Evolutionary conservation across 2,888 invertebrate genomes (phyloP), one percentile per base, ranked within the genome.

Genomic region (Trisateles emortualis): DNA sequence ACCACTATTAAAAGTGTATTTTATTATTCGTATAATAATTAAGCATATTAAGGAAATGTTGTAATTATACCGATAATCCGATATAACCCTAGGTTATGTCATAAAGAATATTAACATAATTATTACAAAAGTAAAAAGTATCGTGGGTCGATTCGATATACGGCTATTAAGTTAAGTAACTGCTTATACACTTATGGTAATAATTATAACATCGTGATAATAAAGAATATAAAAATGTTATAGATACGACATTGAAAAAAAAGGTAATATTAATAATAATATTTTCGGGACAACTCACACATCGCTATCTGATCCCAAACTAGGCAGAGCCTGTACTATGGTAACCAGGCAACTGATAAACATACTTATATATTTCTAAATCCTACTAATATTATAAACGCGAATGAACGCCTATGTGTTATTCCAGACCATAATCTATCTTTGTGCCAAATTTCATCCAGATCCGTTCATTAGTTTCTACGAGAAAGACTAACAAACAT

Each of bases 81-180:
- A 49, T 19, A 49, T 49, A 38, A 38, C 29, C 38, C 14, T n/a
- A n/a, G n/a, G 32, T 50, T 50, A 36, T 38, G 32, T 24, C 13
- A 41, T 14, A 13, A 19, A 29, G 9, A 30, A 42, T 13, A 42
- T 42, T 42, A 29, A 16, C 11, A 22, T 22, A n/a, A n/a, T n/a
- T n/a, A 36, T 50, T 43, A 38, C 50, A 50, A 50, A 38, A 32
- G 24, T 22, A 22, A 35, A 35, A 35, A 36, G 33, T 29, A 42
- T 42, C 29, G n/a, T 36, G 13, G 35, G 36, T n/a, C 26, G 42
- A 40, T 19, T n/a, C 26, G 42, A 40, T 19, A 33, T 11, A 13
- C 13, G 42, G 35, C 19, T 11, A 30, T 29, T 44, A 14, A 13
- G 29, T 29, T 44, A 14, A 13, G 29, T 30, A 40, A 49, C 19